phyloP scores from a whole-genome alignment of 2,113 vertebrate genomes.

The Meles meles region DNA sequence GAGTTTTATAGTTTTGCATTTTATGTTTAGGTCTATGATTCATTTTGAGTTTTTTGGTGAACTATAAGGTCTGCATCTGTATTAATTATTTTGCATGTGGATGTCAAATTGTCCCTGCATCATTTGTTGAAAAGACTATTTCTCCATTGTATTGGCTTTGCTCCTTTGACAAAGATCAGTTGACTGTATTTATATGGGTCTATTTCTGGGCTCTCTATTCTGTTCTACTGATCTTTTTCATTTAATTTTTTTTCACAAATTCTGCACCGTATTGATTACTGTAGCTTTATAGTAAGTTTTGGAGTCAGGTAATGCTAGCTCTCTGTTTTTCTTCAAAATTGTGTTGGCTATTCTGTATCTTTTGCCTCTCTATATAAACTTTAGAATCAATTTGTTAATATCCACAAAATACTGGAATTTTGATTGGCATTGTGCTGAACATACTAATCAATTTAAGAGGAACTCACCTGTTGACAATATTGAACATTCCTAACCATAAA shows the following conservation, averaged over 20 bases:
- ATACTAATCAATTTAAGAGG: background rate
- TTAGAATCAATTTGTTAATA: background rate
- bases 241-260: background rate
- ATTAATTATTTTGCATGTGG: background rate
- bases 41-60: background rate
- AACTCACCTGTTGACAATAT: background rate
- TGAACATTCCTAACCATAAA: background rate
- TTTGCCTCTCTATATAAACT: background rate
- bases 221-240: background rate
- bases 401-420: background rate
- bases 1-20: background rate
- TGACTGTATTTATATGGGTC: background rate
- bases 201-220: background rate
- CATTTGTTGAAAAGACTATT: background rate
- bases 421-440: background rate
- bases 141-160: background rate
- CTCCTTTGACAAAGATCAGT: background rate
- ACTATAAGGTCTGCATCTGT: background rate
- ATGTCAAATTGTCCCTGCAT: background rate
- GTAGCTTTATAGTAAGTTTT: background rate
- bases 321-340: background rate
- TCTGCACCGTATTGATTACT: background rate
- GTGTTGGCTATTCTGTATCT: background rate
- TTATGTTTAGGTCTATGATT: background rate
- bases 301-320: background rate